These are phyloP conservation scores for Spinus pinus DNA, from an alignment of 2,797 vertebrate genomes.

Conservation along the genomic window DNA sequence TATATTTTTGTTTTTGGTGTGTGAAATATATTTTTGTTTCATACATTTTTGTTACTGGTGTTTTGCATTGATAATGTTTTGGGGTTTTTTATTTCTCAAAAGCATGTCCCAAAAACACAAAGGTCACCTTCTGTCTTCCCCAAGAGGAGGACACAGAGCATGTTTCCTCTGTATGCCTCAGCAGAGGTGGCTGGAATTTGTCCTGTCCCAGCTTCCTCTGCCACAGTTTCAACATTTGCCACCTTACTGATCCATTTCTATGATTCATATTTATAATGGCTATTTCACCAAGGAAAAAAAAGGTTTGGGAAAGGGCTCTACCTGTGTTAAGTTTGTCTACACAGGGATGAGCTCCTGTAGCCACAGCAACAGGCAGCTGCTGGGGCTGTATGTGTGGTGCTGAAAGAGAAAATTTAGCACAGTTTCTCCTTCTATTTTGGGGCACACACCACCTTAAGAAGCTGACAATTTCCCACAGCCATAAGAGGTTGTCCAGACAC, in stretches of 20 bases:
- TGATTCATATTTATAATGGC: background rate
- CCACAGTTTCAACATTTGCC: background rate
- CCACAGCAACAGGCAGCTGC: background rate
- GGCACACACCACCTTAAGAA: background rate
- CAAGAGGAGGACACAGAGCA: background rate
- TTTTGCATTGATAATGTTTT: fast-evolving
- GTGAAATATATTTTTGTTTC: background rate
- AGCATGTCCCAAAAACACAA: background rate
- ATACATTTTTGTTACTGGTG: background rate
- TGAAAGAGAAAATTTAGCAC: fast-evolving
- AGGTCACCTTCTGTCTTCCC: background rate
- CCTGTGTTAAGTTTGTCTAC: background rate
- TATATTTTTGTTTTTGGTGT: background rate
- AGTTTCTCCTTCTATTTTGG: background rate
- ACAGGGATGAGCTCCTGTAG: fast-evolving
- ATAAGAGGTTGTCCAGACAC: background rate
- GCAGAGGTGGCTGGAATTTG: background rate
- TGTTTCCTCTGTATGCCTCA: background rate
- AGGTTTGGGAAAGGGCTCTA: fast-evolving
- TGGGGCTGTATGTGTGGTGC: background rate
- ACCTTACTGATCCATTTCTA: background rate
- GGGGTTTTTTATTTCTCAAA: background rate
- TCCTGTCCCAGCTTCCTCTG: background rate
- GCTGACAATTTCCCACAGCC: background rate
- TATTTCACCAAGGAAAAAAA: background rate